These are phyloP conservation scores for Cryptotermes secundus DNA, from an alignment of 1,140 invertebrate species.

Conservation along the genomic window DNA sequence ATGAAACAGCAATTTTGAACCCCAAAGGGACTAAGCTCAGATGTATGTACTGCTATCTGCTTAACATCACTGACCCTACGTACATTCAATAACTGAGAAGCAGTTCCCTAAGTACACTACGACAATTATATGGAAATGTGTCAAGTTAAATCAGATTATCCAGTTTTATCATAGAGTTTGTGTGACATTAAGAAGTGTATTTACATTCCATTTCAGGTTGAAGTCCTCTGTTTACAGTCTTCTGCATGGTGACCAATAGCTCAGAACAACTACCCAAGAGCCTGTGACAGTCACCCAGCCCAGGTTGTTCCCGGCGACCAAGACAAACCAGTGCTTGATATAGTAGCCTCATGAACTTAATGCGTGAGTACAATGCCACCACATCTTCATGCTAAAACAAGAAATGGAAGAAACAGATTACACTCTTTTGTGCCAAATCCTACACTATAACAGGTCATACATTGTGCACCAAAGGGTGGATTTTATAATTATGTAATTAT, in stretches of 20 bases:
- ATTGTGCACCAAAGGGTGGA: no score
- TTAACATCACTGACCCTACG: no score
- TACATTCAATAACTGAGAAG: no score
- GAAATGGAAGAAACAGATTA: neutral
- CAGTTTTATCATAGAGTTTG: neutral
- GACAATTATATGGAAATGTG: no score
- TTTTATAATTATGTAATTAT: no score
- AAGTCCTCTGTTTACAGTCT: slow-evolving; percentile 72
- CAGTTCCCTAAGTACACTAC: no score
- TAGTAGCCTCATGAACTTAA: slow-evolving; percentile 83
- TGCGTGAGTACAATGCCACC: slow-evolving; percentile 72
- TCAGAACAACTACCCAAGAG: slow-evolving; percentile 69
- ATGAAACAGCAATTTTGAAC: no score
- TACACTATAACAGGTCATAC: no score
- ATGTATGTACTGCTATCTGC: no score
- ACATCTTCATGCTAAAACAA: slow-evolving; percentile 56
- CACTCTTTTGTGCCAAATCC: no score
- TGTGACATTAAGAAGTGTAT: slow-evolving; percentile 40
- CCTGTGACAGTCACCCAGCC: slow-evolving; percentile 63
- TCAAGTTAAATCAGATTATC: no score
- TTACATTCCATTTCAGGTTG: slow-evolving; percentile 70
- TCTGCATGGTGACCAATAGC: slow-evolving; percentile 76
- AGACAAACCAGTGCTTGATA: slow-evolving; percentile 75
- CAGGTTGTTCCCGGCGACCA: slow-evolving; percentile 57
- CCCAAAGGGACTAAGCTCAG: no score